Evolutionary conservation across 2,797 vertebrate genomes (phyloP).

Genomic region (Anniella stebbinsi): DNA sequence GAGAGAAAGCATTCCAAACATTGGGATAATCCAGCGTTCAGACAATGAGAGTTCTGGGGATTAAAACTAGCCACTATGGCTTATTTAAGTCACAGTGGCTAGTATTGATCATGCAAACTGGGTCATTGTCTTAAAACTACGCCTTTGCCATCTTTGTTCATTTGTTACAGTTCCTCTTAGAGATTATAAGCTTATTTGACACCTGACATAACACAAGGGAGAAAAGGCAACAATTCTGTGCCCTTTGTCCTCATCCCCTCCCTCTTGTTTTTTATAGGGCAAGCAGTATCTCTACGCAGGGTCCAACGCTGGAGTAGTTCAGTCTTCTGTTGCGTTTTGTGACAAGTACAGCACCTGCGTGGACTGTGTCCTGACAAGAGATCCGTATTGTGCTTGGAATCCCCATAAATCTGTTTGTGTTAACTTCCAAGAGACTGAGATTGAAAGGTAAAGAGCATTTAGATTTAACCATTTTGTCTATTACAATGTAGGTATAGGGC

Average conservation of each 20-base stretch:
- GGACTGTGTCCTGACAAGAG: conserved; percentile 91
- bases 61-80: background rate
- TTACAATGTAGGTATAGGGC: background rate
- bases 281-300: conserved; percentile 89
- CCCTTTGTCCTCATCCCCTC: background rate
- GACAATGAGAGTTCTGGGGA: background rate
- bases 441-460: conserved; percentile 78
- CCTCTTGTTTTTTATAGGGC: conserved; percentile 68
- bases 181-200: background rate
- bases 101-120: background rate
- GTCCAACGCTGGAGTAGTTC: conserved; percentile 91
- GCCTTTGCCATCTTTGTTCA: background rate
- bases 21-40: background rate
- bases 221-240: background rate
- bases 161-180: background rate
- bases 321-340: conserved; percentile 92
- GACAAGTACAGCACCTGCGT: conserved; percentile 86
- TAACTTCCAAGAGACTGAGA: conserved; percentile 71
- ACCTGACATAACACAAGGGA: background rate
- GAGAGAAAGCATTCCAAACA: background rate
- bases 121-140: background rate
- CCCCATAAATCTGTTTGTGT: conserved; percentile 76
- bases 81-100: background rate
- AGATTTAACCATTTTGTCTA: background rate
- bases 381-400: conserved; percentile 96